phyloP scores from a whole-genome alignment of 2,797 vertebrate genomes.

The Cephalopachus bancanus region DNA sequence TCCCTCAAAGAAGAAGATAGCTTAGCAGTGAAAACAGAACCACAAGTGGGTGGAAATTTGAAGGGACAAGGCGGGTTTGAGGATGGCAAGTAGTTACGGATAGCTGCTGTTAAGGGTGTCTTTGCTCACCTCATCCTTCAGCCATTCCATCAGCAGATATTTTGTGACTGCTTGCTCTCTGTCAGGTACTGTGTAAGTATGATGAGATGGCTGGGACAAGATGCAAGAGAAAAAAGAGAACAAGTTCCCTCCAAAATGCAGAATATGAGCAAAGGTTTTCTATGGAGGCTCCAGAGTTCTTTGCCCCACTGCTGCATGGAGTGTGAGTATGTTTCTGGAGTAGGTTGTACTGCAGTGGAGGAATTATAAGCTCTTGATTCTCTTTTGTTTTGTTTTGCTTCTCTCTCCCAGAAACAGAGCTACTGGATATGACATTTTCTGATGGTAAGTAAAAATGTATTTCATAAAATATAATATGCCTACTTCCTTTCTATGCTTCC shows the following conservation, averaged over 20 bases:
- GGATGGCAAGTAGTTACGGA: neutral
- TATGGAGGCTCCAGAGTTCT: neutral
- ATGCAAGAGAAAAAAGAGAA: neutral
- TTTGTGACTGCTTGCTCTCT: neutral
- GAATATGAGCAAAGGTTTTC: neutral
- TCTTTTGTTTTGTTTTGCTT: neutral
- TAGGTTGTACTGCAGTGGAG: neutral
- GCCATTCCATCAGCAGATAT: neutral
- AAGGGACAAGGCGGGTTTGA: neutral
- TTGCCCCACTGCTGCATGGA: rapidly evolving
- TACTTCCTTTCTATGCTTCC: neutral
- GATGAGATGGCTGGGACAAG: neutral
- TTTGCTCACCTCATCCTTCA: neutral
- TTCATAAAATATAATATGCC: neutral
- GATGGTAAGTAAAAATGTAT: neutral
- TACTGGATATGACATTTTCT: neutral
- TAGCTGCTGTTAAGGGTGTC: rapidly evolving
- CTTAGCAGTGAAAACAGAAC: neutral
- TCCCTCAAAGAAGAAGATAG: neutral
- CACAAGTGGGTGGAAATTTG: neutral
- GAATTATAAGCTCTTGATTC: neutral
- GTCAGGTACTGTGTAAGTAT: neutral
- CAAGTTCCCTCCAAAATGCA: neutral
- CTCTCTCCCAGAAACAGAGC: neutral
- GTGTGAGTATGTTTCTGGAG: neutral